Evolutionary conservation across 2,888 invertebrate species (phyloP).

Genomic region (Coleophora flavipennella): DNA sequence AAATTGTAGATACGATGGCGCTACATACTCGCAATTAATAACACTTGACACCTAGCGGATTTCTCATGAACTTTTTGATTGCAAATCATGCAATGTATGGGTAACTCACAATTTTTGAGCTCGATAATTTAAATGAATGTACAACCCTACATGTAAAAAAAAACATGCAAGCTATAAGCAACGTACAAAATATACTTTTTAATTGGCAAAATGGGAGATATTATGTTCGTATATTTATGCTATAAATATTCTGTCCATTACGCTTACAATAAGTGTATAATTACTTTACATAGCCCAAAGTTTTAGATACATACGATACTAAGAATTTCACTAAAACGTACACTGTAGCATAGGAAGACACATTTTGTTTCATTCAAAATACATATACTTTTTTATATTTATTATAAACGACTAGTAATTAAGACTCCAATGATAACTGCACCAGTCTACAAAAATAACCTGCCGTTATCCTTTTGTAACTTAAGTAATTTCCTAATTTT

Average conservation of each 20-base stretch:
- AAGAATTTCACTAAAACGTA: not conserved
- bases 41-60: no score
- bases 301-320: not conserved
- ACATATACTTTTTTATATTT: not conserved
- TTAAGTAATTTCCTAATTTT: not conserved
- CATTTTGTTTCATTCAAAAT: not conserved
- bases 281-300: not conserved
- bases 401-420: not conserved
- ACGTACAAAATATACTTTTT: conserved; percentile 40
- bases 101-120: no score
- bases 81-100: no score
- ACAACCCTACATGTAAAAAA: no score
- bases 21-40: no score
- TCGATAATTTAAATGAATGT: no score
- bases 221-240: conserved; percentile 26
- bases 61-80: no score
- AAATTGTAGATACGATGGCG: no score
- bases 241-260: no score
- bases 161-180: conserved; percentile 15
- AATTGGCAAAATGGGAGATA: conserved; percentile 73
- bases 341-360: not conserved
- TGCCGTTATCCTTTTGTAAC: not conserved
- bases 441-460: not conserved
- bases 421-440: not conserved
- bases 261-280: no score